Base-by-base conservation (phyloP, 1,140 invertebrate species). In the Yoshiicerus persimilis region DNA sequence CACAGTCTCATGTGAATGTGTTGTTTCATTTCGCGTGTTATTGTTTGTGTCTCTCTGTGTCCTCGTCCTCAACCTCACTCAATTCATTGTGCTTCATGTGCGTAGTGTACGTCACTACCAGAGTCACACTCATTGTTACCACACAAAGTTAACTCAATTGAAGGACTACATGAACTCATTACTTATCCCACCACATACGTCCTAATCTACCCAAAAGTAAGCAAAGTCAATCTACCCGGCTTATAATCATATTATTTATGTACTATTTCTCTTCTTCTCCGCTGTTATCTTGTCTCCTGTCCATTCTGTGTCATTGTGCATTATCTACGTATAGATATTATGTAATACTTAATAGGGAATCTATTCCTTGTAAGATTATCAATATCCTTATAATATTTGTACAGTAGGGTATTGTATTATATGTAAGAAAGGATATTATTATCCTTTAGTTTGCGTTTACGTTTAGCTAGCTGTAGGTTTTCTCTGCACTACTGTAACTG, bases 1-100 rank as follows among this genome's bases (percentile, higher is more conserved):
- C 75, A 6, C 75, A 80, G 75, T 80, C 75, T 80, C 75, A 80
- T 80, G 34, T 80, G n/a, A n/a, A n/a, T n/a, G n/a, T n/a, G 34
- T 80, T 16, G 30, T n/a, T 38, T 80, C 30, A 38, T 38, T 80
- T 66, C 62, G 62, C 47, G 13, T n/a, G 20, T 5, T 56, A 16
- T 56, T 16, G 5, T 6, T n/a, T n/a, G 13, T 56, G 13, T 56
- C 20, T 47, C 13, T 20, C 13, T 0, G 47, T 56, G 47, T 56
- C 47, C 47, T 56, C 47, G 47, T 56, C 47, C 47, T 56, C 47
- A 56, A 16, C 47, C 47, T 56, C 47, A 56, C 47, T 56, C 16
- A 5, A n/a, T 56, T 39, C 9, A 56, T 11, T 47, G 20, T 56
- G n/a, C n/a, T 56, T 56, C n/a, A 56, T 56, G 47, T 56, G 47